Evolutionary conservation across 2,797 vertebrate genomes (phyloP).

Genomic region (Emys orbicularis): DNA sequence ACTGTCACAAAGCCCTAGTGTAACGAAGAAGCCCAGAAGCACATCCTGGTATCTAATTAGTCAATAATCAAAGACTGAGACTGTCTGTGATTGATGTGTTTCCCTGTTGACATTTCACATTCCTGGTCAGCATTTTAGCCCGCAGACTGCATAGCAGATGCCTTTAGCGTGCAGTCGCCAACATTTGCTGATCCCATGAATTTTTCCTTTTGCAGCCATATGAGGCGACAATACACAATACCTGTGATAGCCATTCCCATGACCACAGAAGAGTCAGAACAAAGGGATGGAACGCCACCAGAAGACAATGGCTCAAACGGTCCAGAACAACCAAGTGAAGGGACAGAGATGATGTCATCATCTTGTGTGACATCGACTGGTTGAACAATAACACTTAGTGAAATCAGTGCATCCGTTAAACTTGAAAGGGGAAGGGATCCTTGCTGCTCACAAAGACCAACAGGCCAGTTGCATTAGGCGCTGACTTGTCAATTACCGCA

Average conservation of each 20-base stretch:
- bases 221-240: accelerated
- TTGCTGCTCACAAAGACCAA: neutral
- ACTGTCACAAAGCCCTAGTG: neutral
- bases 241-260: accelerated
- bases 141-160: neutral
- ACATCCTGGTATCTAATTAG: neutral
- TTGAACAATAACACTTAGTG: neutral
- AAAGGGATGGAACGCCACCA: neutral
- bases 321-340: neutral
- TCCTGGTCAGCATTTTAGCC: neutral
- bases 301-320: neutral
- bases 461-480: neutral
- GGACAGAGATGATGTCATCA: neutral
- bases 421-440: neutral
- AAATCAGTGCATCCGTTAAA: neutral
- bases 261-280: accelerated
- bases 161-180: neutral
- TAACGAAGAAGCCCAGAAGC: neutral
- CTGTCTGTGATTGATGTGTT: neutral
- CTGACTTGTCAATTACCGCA: neutral
- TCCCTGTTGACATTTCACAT: neutral
- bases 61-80: neutral
- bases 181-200: neutral
- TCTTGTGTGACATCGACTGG: neutral
- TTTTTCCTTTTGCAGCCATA: accelerated